Evolutionary conservation across 1,140 invertebrate species (phyloP), one percentile per base, ranked within the genome.

Genomic region (Sesamia nonagrioides): DNA sequence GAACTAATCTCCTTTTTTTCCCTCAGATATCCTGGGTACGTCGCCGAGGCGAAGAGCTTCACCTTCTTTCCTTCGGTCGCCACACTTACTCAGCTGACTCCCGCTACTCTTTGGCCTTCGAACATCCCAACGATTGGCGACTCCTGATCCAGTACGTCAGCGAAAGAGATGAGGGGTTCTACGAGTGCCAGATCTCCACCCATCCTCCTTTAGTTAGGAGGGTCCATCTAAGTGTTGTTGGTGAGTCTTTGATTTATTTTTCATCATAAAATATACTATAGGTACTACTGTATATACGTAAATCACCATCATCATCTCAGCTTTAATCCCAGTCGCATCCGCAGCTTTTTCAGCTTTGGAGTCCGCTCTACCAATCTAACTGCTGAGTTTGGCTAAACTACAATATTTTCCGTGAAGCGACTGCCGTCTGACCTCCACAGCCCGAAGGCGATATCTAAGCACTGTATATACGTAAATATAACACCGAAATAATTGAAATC

Each of bases 101-200:
- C 0, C 95, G 97, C 54, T 97, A 97, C 83, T 96, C 97, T 13
- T 91, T 97, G 61, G 97, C 97, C 73, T 97, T 96, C 87, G 96
- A 97, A 91, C 96, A 96, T 73, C 97, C 97, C n/a, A 97, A 98
- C 91, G 96, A 98, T 89, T 98, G 97, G 97, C 96, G 97, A 82
- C 91, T 98, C 81, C 95, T 96, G 77, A 96, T 98, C 54, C 96
- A 96, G 91, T 97, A 96, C 84, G 97, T 97, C 60, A 97, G 96
- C 78, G 96, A 97, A 87, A 95, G 96, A 21, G 97, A 98, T 89
- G 96, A 97, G 81, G 97, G 97, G 45, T 95, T 96, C 83, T 98
- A 98, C 92, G 97, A 97, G 89, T 98, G 97, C 88, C 97, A 98
- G 95, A 96, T 97, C 82, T 97, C 97, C 42, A 96, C 96, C 40